phyloP scores from a whole-genome alignment of 2,888 invertebrate genomes.

The Imbricaverruca yamaguchii region DNA sequence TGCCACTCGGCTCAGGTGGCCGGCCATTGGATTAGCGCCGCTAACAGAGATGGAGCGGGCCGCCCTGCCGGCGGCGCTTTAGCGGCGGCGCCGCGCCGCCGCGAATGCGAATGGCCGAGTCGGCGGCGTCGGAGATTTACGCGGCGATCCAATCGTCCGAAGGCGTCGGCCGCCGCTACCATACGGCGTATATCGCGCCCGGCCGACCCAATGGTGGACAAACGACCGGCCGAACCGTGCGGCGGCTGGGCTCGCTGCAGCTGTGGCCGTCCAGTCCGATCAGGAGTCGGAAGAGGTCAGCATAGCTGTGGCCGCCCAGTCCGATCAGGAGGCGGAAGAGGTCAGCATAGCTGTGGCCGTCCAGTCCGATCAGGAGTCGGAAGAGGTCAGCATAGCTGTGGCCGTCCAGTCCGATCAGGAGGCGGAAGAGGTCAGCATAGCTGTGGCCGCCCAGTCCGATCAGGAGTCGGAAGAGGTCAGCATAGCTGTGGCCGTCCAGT shows the following conservation, averaged over 20 bases:
- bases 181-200: neutral
- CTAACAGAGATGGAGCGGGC: constrained; percentile 11
- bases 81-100: neutral
- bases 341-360: too few species aligned
- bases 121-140: constrained; percentile 1
- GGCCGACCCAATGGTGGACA: neutral
- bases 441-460: too few species aligned
- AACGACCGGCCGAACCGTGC: neutral
- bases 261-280: neutral
- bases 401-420: too few species aligned
- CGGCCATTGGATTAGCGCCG: constrained; percentile 15
- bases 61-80: neutral
- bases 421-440: too few species aligned
- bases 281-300: too few species aligned
- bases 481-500: neutral
- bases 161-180: neutral
- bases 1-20: neutral
- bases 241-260: neutral
- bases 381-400: too few species aligned
- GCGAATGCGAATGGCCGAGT: neutral
- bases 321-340: too few species aligned
- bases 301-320: too few species aligned
- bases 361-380: too few species aligned
- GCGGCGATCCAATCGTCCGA: constrained; percentile 1
- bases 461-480: too few species aligned